Base-by-base conservation (phyloP, 2,113 vertebrate genomes). In the Willisornis vidua region DNA sequence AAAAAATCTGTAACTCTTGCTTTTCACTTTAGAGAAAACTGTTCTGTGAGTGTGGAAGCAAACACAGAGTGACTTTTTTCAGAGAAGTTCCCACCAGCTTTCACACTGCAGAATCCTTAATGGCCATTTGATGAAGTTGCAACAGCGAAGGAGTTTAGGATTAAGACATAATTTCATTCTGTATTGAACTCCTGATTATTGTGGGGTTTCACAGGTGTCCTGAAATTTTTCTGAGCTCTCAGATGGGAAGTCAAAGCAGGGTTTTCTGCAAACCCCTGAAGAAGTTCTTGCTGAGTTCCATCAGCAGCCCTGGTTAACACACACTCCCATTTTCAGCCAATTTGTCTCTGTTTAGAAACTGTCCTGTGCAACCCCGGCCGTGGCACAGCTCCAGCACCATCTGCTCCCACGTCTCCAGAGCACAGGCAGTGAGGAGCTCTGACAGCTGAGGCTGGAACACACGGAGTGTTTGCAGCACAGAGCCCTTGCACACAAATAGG, bases 321-420 rank as follows among this genome's bases (percentile, higher is more conserved):
- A 10, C 23, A 2, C 24, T 71, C 31, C 67, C 51, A 17, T 67
- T 71, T 37, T 58, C 83, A 62, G 55, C 5, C 0, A 0, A 43
- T 84, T 67, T 55, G 23, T 63, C 80, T 81, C 35, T 37, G 80
- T 24, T 67, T 23, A 78, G 89, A 58, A 85, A 62, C 67, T 76
- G 13, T 7, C 79, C 23, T 35, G 87, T 48, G 73, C 62, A 45
- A 28, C 57, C 76, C 7, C 6, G 43, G 14, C 4, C 0, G 4
- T 86, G 95, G 93, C 94, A 84, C 48, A 33, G 90, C 73, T 95
- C 90, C 92, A 91, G 22, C 24, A 49, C 95, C 96, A 92, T 92
- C 95, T 95, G 95, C 37, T 93, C 76, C 51, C 4, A 0, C 0
- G 41, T 20, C 88, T 77, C 75, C 92, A 73, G 79, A 43, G 75